Evolutionary conservation across 2,797 vertebrate genomes (phyloP).

Genomic region (Synanceia verrucosa): DNA sequence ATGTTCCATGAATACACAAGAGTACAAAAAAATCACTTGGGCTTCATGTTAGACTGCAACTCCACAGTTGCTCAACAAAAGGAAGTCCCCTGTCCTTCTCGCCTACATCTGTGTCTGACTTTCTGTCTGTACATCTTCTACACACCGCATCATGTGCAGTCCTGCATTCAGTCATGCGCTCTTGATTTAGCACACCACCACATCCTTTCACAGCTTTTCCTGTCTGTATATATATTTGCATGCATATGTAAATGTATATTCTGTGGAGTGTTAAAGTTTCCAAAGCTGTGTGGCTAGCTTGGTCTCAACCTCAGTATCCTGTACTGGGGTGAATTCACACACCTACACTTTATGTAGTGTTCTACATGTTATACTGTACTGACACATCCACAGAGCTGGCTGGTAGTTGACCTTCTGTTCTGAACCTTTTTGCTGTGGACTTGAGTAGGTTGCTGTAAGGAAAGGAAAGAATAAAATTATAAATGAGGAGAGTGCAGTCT

Average conservation of each 20-base stretch:
- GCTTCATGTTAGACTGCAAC: conserved; percentile 12
- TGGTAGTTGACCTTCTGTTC: neutral
- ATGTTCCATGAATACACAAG: neutral
- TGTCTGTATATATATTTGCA: neutral
- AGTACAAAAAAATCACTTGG: no score
- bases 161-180: conserved; percentile 48
- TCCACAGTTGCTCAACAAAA: conserved; percentile 33
- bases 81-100: conserved; percentile 42
- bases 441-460: neutral
- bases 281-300: conserved; percentile 20
- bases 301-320: conserved; percentile 49
- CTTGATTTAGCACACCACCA: conserved; percentile 57
- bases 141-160: conserved; percentile 45
- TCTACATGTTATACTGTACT: neutral
- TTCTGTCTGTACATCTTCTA: conserved; percentile 25
- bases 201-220: conserved; percentile 50
- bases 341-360: neutral
- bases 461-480: neutral
- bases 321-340: conserved; percentile 13
- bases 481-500: neutral
- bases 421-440: neutral
- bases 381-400: neutral
- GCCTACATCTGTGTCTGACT: conserved; percentile 19
- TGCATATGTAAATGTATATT: conserved; percentile 26
- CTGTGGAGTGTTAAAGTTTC: conserved; percentile 40